phyloP scores from a whole-genome alignment of 1,140 invertebrate genomes.

The Tyrophagus putrescentiae region DNA sequence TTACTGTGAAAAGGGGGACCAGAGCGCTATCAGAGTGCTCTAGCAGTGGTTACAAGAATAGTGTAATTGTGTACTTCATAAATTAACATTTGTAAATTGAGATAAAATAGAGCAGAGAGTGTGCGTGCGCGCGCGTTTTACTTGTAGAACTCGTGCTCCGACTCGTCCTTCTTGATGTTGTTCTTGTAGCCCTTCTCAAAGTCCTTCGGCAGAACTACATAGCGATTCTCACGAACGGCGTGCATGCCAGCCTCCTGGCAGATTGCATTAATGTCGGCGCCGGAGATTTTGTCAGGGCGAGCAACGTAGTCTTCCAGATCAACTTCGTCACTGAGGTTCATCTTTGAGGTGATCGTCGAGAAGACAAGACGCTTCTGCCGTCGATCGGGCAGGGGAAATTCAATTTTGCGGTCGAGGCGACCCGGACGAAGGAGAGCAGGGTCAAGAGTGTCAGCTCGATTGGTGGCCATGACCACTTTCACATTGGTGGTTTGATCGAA shows the following conservation, averaged over 20 bases:
- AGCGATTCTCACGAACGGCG: constrained; percentile 94
- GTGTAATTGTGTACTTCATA: too few relatives aligned
- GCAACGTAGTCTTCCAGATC: constrained; percentile 98
- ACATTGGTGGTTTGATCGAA: constrained; percentile 99
- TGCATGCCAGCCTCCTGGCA: constrained; percentile 94
- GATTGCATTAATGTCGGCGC: constrained; percentile 98
- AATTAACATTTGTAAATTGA: too few relatives aligned
- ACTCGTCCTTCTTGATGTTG: constrained; percentile 98
- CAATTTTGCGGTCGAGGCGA: constrained; percentile 93
- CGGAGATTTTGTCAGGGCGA: constrained; percentile 91
- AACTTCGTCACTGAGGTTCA: constrained; percentile 99
- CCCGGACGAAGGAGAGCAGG: constrained; percentile 91
- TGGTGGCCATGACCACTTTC: constrained; percentile 99
- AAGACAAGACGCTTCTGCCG: constrained; percentile 95
- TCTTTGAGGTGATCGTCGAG: constrained; percentile 90
- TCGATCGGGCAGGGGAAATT: constrained; percentile 93
- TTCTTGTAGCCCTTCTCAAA: constrained; percentile 99
- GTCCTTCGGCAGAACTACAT: constrained; percentile 94
- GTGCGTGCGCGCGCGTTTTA: too few relatives aligned
- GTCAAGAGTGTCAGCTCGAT: constrained; percentile 93
- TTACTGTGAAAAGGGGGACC: too few relatives aligned
- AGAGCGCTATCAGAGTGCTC: too few relatives aligned
- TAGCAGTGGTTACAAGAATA: too few relatives aligned
- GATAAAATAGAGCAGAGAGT: too few relatives aligned
- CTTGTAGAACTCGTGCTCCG: constrained; percentile 99